A percentile compares a stretch with the other conserved stretches of the same genome.
phyloP scores from a whole-genome alignment of 2,797 vertebrate species.

The Sebastes dallii region DNA sequence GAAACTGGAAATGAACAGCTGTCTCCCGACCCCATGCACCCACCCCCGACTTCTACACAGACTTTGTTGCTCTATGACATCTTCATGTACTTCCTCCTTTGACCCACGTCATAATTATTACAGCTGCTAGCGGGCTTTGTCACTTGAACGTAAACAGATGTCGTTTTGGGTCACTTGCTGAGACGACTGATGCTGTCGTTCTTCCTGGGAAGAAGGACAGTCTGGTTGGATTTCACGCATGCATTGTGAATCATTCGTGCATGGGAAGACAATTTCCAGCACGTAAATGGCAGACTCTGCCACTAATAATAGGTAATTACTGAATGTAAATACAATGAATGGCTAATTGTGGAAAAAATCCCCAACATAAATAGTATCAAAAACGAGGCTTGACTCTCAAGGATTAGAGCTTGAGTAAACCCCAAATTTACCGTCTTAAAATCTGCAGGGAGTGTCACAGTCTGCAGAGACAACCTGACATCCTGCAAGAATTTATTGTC shows the following conservation, averaged over 20 bases:
- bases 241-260: slow-evolving; percentile 7
- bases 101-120: slow-evolving; percentile 22
- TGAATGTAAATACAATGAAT: not conserved
- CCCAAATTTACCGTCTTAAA: not conserved
- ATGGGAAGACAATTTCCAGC: not conserved
- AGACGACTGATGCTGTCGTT: slow-evolving; percentile 2
- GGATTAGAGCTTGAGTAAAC: not conserved
- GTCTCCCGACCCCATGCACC: not conserved
- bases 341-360: not conserved
- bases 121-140: slow-evolving; percentile 22
- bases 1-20: not conserved
- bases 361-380: not conserved
- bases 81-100: not conserved
- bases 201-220: not conserved
- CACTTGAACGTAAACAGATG: slow-evolving; percentile 20
- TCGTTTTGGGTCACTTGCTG: slow-evolving; percentile 2
- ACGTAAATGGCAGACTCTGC: not conserved
- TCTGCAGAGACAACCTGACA: slow-evolving; percentile 8
- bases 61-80: not conserved
- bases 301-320: not conserved
- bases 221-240: slow-evolving; percentile 16
- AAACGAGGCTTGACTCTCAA: not conserved
- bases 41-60: not conserved
- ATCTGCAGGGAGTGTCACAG: slow-evolving; percentile 6
- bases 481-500: slow-evolving; percentile 20